A percentile compares a stretch with the other conserved stretches of the same genome.
These are phyloP conservation scores for Crossocerus cetratus DNA, from an alignment of 2,888 invertebrate species.

Conservation along the genomic window DNA sequence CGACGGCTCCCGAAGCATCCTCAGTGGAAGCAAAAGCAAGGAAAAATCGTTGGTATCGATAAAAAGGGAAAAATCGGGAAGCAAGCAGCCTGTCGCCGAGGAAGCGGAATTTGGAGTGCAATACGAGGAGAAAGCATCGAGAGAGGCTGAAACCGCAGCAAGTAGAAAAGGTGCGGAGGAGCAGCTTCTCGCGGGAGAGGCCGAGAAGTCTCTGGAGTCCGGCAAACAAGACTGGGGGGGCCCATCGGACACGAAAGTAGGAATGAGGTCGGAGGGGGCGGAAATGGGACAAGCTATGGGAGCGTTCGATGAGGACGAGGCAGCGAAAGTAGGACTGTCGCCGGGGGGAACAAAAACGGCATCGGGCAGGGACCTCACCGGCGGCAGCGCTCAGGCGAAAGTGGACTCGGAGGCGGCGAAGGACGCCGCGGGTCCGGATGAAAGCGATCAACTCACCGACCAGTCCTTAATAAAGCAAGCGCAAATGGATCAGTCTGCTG, in stretches of 20 bases:
- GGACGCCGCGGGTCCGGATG: background rate
- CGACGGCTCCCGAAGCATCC: background rate
- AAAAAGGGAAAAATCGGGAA: background rate
- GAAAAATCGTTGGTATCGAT: slow-evolving; percentile 9
- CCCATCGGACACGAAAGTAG: slow-evolving; percentile 40
- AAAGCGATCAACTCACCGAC: background rate
- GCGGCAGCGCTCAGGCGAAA: background rate
- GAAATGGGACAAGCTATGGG: slow-evolving; percentile 20
- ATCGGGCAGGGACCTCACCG: background rate
- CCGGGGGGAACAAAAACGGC: slow-evolving; percentile 8
- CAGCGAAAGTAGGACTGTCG: slow-evolving; percentile 6
- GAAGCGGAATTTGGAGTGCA: slow-evolving; percentile 8
- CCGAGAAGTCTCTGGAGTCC: slow-evolving; percentile 14
- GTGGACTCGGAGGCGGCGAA: background rate
- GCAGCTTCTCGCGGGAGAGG: slow-evolving; percentile 33
- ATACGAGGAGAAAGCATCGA: no score
- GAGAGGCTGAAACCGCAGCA: background rate
- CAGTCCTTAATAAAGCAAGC: slow-evolving; percentile 14
- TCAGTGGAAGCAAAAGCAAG: background rate
- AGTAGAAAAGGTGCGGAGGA: slow-evolving; percentile 15
- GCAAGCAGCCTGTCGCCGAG: slow-evolving; percentile 9
- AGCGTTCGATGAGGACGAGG: slow-evolving; percentile 32
- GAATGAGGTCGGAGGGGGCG: slow-evolving; percentile 36
- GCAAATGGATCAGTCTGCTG: background rate
- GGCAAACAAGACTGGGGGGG: slow-evolving; percentile 31